These are phyloP conservation scores for Gadopsis marmoratus DNA, from an alignment of 2,797 vertebrate species.

Conservation along the genomic window DNA sequence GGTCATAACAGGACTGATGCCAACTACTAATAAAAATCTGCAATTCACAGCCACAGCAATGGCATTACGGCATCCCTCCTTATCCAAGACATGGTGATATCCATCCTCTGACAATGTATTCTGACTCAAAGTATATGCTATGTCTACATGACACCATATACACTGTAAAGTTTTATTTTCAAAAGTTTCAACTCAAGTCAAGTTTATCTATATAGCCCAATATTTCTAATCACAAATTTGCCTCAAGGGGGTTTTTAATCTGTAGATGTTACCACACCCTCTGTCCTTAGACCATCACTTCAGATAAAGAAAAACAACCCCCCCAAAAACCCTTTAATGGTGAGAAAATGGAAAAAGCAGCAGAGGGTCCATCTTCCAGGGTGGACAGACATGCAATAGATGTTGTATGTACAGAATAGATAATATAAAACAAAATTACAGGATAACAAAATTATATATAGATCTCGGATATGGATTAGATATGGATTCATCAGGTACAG, in stretches of 20 bases:
- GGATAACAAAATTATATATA: neutral
- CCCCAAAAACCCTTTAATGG: no score
- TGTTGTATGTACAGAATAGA: no score
- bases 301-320: neutral
- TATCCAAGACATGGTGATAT: neutral
- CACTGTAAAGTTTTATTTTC: conserved; percentile 11
- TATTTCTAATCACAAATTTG: neutral
- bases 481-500: neutral
- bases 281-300: neutral
- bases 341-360: neutral
- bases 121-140: neutral
- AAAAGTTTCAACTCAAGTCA: neutral
- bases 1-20: conserved; percentile 13
- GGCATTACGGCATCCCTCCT: neutral
- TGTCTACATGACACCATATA: conserved; percentile 3
- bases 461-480: neutral
- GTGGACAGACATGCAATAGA: no score
- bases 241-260: neutral
- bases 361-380: neutral
- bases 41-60: conserved; percentile 21
- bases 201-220: neutral
- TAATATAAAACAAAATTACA: no score
- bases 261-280: neutral
- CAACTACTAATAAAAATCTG: neutral
- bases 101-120: neutral